Conservation (phyloP, 2,797 vertebrate genomes). For the Leucoraja ocellata region DNA sequence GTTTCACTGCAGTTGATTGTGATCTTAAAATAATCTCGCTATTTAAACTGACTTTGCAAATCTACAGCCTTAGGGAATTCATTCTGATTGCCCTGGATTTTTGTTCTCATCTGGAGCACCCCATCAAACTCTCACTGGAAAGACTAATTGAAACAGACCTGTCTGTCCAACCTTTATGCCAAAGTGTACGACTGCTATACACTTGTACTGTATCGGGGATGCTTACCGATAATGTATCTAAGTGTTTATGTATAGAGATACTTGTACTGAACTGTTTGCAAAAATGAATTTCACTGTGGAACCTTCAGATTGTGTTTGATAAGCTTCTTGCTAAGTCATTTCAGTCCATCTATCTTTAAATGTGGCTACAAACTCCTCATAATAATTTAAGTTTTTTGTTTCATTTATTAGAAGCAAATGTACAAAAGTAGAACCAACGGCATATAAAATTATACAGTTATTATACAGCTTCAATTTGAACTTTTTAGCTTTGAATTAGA, state of each 20-base stretch:
- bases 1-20: neutral
- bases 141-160: neutral
- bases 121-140: neutral
- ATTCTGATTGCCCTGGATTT: neutral
- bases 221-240: too few species aligned
- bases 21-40: neutral
- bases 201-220: neutral
- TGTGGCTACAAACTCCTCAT: too few species aligned
- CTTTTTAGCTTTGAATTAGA: too few species aligned
- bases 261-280: too few species aligned
- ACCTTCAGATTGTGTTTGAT: neutral
- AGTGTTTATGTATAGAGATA: too few species aligned
- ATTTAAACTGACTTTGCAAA: neutral
- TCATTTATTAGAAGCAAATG: too few species aligned
- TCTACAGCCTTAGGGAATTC: neutral
- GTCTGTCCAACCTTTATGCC: neutral
- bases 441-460: too few species aligned
- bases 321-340: neutral
- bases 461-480: too few species aligned
- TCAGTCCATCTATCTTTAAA: neutral
- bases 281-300: too few species aligned
- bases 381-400: too few species aligned
- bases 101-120: neutral
- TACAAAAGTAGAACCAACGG: too few species aligned
- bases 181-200: too few species aligned